Conservation (phyloP, 1,140 invertebrate species). For the Meloidogyne chitwoodi region DNA sequence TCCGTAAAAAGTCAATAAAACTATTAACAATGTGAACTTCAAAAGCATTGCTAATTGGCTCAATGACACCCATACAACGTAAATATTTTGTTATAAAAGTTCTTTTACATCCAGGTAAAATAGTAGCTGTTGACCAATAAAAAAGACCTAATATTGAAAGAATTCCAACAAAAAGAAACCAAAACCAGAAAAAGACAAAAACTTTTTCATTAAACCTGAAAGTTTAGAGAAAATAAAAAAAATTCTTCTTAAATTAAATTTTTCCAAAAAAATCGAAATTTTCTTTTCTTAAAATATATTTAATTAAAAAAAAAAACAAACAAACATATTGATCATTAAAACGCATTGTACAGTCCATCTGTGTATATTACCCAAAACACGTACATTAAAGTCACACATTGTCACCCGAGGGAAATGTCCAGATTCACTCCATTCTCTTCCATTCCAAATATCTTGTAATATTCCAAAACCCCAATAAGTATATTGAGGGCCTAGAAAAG, state of each 20-base stretch:
- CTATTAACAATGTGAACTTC: constrained; percentile 35
- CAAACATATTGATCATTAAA: constrained; percentile 60
- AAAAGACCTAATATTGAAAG: constrained; percentile 50
- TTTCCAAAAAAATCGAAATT: background rate
- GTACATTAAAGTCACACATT: constrained; percentile 63
- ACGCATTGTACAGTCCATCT: constrained; percentile 61
- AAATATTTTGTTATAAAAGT: constrained; percentile 42
- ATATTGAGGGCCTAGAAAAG: constrained; percentile 63
- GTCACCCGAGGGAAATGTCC: constrained; percentile 61
- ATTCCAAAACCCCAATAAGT: constrained; percentile 63
- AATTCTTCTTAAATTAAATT: background rate
- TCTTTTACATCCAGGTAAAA: constrained; percentile 30
- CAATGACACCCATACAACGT: constrained; percentile 37
- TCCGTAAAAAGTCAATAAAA: constrained; percentile 59
- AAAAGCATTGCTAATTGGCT: constrained; percentile 22
- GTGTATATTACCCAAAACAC: constrained; percentile 58
- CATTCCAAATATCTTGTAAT: constrained; percentile 60
- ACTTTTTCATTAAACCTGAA: constrained; percentile 74
- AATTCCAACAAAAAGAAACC: constrained; percentile 58
- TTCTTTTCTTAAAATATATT: too few species aligned
- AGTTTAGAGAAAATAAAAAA: background rate
- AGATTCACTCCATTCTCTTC: constrained; percentile 61
- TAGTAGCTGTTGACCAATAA: constrained; percentile 52
- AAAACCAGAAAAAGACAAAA: constrained; percentile 57
- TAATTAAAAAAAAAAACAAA: background rate